Evolutionary conservation across 2,797 vertebrate species (phyloP).

Genomic region (Rachycentron canadum): DNA sequence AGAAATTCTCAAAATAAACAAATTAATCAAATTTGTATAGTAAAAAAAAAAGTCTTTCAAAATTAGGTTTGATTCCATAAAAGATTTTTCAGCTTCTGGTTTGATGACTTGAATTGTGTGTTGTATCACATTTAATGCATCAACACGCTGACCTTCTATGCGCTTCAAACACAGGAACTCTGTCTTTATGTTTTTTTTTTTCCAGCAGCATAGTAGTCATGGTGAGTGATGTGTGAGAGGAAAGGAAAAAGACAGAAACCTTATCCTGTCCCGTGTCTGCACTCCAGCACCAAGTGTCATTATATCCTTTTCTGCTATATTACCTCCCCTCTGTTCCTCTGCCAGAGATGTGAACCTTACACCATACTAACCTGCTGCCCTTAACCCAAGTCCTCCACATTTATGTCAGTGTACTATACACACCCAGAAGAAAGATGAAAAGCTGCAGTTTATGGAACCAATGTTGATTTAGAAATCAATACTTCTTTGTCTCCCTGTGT

Average conservation of each 20-base stretch:
- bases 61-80: background rate
- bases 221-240: slow-evolving; percentile 62
- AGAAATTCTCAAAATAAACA: background rate
- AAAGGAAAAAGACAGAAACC: slow-evolving; percentile 71
- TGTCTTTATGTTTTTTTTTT: slow-evolving; percentile 46
- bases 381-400: slow-evolving; percentile 41
- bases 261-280: slow-evolving; percentile 64
- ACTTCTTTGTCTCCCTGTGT: slow-evolving; percentile 45
- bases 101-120: slow-evolving; percentile 2
- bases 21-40: background rate
- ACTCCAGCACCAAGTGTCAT: slow-evolving; percentile 59
- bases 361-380: slow-evolving; percentile 51
- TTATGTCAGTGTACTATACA: slow-evolving; percentile 48
- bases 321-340: slow-evolving; percentile 68
- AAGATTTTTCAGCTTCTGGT: background rate
- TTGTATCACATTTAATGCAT: slow-evolving; percentile 29
- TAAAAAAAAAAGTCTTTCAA: background rate
- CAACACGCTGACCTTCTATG: slow-evolving; percentile 27
- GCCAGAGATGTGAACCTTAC: slow-evolving; percentile 72
- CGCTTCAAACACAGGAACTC: slow-evolving; percentile 28
- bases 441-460: slow-evolving; percentile 43
- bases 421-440: slow-evolving; percentile 62
- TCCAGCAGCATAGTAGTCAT: slow-evolving; percentile 50
- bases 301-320: slow-evolving; percentile 64
- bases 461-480: slow-evolving; percentile 74